These are phyloP conservation scores for Caenorhabditis doughertyi DNA, from an alignment of 2,888 invertebrate species.

Conservation along the genomic window DNA sequence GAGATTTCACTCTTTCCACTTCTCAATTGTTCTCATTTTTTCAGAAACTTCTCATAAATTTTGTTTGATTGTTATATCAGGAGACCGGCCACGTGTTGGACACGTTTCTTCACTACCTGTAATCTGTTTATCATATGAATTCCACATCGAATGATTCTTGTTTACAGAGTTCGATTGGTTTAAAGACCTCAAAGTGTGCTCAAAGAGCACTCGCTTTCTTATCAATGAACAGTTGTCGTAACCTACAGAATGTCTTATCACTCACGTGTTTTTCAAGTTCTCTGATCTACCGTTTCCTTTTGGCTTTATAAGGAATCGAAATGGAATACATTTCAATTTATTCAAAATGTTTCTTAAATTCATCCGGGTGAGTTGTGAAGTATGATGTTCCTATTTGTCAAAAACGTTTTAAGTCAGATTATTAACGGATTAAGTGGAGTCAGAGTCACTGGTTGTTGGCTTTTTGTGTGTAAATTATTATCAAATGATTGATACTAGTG, in stretches of 20 bases:
- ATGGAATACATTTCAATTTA: background rate
- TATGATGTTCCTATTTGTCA: conserved; percentile 22
- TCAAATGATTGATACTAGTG: conserved; percentile 34
- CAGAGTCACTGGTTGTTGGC: conserved; percentile 43
- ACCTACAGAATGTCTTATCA: conserved; percentile 25
- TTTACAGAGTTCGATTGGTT: conserved; percentile 44
- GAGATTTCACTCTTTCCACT: no score
- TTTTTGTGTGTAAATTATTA: conserved; percentile 29
- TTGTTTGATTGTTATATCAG: conserved; percentile 1
- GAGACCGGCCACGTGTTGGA: conserved; percentile 17
- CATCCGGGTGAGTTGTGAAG: conserved; percentile 48
- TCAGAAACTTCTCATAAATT: background rate
- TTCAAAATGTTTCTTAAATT: conserved; percentile 41
- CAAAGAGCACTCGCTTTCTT: conserved; percentile 54
- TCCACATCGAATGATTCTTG: conserved; percentile 29
- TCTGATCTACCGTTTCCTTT: conserved; percentile 29
- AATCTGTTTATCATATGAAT: conserved; percentile 34
- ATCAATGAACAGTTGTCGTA: conserved; percentile 47
- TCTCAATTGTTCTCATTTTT: background rate
- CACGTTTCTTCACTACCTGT: conserved; percentile 30
- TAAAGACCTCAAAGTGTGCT: conserved; percentile 55
- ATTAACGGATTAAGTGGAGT: conserved; percentile 51
- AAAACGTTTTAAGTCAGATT: conserved; percentile 20
- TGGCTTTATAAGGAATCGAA: conserved; percentile 29
- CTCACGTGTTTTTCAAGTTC: conserved; percentile 50